These are phyloP conservation scores for Larimichthys crocea DNA, from an alignment of 2,113 vertebrate genomes.

Conservation along the genomic window DNA sequence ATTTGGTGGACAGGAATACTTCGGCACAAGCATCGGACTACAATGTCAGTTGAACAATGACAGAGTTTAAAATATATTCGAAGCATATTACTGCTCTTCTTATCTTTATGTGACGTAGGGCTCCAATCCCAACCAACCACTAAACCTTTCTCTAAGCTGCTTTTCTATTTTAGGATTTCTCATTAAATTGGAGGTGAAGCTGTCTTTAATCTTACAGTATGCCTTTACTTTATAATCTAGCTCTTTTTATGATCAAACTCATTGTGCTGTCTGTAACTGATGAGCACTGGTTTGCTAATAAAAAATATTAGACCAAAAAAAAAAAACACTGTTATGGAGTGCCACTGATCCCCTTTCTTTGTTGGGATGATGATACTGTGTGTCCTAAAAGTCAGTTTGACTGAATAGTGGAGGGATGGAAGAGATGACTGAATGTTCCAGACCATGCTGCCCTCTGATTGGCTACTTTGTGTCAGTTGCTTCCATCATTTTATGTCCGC, in stretches of 20 bases:
- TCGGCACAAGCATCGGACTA: background rate
- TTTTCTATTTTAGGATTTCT: conserved; percentile 64
- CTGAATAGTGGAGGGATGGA: conserved; percentile 12
- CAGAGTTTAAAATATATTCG: conserved; percentile 48
- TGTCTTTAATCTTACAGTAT: conserved; percentile 11
- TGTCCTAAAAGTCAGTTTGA: conserved; percentile 21
- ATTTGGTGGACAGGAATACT: background rate
- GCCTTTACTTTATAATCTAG: background rate
- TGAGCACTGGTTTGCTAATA: conserved; percentile 11
- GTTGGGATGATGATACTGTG: background rate
- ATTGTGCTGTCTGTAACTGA: background rate
- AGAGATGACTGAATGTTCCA: conserved; percentile 15
- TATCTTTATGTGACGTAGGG: conserved; percentile 59
- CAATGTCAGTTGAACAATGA: conserved; percentile 1
- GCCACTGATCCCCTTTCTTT: background rate
- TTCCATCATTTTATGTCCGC: conserved; percentile 58
- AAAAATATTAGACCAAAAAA: background rate
- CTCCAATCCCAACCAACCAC: conserved; percentile 53
- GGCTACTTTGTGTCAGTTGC: conserved; percentile 50
- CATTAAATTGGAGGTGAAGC: conserved; percentile 26
- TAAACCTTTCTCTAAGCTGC: conserved; percentile 48
- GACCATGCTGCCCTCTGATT: conserved; percentile 44
- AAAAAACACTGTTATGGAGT: background rate
- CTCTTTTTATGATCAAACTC: background rate
- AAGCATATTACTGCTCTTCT: conserved; percentile 39